Evolutionary conservation across 1,140 invertebrate species (phyloP), one percentile per base, ranked within the genome.

Genomic region (Penaeus indicus): DNA sequence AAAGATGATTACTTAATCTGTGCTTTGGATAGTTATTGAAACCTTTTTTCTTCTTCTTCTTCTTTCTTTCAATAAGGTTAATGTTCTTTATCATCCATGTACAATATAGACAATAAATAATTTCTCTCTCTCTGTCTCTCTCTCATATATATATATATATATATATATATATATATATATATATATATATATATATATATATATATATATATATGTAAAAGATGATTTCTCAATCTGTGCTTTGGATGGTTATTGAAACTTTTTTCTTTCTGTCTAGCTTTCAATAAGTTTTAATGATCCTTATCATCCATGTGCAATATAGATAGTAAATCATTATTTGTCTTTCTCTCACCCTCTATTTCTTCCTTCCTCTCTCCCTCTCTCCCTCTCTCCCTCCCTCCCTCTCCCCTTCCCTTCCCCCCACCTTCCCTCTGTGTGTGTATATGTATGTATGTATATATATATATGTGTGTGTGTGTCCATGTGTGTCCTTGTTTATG

Each of bases 91-190:
- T 75, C 3, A n/a, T n/a, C 22, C 38, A n/a, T n/a, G 11, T 75
- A n/a, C 38, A n/a, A 27, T 38, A 27, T 38, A 27, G 25, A 27
- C 7, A 27, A 3, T 75, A n/a, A 27, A n/a, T 75, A n/a, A 27
- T 38, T 75, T 75, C 69, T 75, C 69, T 75, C 69, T 75, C 69
- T 75, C 69, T 75, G 3, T 75, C 69, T 75, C 69, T 75, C 22
- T 75, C 69, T n/a, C 69, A 32, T 32, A 32, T 32, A 32, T 32
- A 32, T n/a, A 32, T 32, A 32, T 32, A 32, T 32, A 32, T 32
- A 32, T 32, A 32, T 32, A 32, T 32, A 32, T 32, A 32, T 32
- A 32, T 32, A 1, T 1, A 32, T 32, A 32, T 32, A 32, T 32
- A 32, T 32, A 32, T 32, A 32, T 32, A 32, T 32, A 32, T 32